Evolutionary conservation across 2,113 vertebrate species (phyloP).

Genomic region (Hemichromis elongatus): DNA sequence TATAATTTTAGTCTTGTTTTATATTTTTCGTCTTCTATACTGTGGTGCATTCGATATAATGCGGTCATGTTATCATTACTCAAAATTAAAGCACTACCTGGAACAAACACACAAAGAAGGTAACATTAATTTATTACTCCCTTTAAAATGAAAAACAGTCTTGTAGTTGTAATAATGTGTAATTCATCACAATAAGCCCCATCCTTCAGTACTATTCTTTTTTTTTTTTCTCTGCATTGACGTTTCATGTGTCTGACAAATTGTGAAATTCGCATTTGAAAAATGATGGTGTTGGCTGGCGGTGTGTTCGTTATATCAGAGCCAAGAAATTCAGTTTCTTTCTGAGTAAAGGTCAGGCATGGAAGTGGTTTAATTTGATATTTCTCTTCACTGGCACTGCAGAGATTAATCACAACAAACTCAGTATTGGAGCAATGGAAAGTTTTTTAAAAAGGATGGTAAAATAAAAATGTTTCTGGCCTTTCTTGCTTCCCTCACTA

Average conservation of each 20-base stretch:
- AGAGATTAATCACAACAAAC: not conserved
- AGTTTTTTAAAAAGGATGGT: not conserved
- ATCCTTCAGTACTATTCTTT: not conserved
- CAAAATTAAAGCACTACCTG: not conserved
- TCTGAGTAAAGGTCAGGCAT: slow-evolving; percentile 27
- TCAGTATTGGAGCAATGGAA: not conserved
- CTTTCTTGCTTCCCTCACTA: not conserved
- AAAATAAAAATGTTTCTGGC: not conserved
- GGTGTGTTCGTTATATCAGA: not conserved
- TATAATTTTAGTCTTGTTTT: not conserved
- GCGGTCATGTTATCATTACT: not conserved
- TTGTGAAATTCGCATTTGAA: not conserved
- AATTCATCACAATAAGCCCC: not conserved
- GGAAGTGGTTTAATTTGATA: slow-evolving; percentile 11
- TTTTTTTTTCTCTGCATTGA: not conserved
- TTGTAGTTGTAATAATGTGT: not conserved
- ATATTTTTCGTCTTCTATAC: accelerated
- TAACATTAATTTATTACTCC: not conserved
- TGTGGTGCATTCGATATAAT: not conserved
- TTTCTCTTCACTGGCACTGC: not conserved
- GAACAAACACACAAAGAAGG: not conserved
- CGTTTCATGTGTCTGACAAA: not conserved
- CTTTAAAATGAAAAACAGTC: not conserved
- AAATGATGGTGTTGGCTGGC: not conserved
- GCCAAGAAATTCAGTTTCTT: slow-evolving; percentile 6